Evolutionary conservation across 2,888 invertebrate species (phyloP).

Genomic region (Caenorhabditis doughertyi): DNA sequence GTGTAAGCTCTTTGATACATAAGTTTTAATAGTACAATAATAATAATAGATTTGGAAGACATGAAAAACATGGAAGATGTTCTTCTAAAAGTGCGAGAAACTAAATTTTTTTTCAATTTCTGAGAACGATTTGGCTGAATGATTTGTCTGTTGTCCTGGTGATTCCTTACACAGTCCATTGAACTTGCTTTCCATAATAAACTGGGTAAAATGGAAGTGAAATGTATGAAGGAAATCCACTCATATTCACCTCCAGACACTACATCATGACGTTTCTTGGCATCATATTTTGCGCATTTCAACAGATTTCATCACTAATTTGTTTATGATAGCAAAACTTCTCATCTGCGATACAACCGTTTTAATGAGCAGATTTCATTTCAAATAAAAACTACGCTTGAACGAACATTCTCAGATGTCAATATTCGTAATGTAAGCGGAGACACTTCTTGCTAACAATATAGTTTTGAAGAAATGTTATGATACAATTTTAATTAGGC

Average conservation of each 20-base stretch:
- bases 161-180: no score
- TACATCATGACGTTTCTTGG: conserved; percentile 2
- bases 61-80: no score
- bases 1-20: not conserved
- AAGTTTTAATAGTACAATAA: conserved; percentile 1
- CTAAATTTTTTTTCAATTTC: no score
- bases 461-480: not conserved
- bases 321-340: conserved; percentile 5
- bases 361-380: conserved; percentile 48
- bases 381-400: conserved; percentile 25
- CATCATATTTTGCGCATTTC: conserved; percentile 3
- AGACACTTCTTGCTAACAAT: conserved; percentile 30
- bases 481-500: conserved; percentile 21
- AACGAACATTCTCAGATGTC: conserved; percentile 31
- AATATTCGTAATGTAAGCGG: conserved; percentile 44
- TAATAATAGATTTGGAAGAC: not conserved
- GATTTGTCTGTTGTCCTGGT: no score
- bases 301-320: not conserved
- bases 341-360: conserved; percentile 4
- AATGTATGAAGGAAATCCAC: no score
- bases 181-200: no score
- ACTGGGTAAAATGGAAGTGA: no score
- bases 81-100: not conserved
- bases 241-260: no score
- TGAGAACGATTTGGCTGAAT: no score